phyloP scores from a whole-genome alignment of 2,113 vertebrate genomes.

The Mormyrus lacerda region DNA sequence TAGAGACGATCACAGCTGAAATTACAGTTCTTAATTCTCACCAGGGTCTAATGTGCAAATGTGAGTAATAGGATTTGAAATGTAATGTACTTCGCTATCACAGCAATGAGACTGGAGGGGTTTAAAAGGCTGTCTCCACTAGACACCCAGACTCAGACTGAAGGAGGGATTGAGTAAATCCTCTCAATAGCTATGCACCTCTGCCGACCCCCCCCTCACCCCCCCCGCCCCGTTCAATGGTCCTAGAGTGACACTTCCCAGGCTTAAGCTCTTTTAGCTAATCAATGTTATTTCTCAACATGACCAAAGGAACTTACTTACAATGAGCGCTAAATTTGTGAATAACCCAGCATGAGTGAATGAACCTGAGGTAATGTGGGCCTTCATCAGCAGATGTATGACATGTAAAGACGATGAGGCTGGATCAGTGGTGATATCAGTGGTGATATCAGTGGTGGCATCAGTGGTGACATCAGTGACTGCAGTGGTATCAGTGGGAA shows the following conservation, averaged over 20 bases:
- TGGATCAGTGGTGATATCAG: background rate
- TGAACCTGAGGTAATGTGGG: background rate
- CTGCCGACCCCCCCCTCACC: background rate
- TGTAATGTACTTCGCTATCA: background rate
- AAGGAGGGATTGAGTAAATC: background rate
- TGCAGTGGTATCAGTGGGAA: background rate
- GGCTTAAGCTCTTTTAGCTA: background rate
- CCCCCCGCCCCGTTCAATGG: background rate
- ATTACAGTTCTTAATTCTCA: constrained; percentile 5
- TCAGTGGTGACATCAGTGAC: background rate
- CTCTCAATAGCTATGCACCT: background rate
- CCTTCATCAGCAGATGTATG: background rate
- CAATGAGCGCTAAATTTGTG: background rate
- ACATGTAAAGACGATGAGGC: background rate
- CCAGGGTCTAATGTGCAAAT: background rate
- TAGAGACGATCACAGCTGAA: background rate
- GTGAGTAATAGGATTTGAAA: constrained; percentile 18
- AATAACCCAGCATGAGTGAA: background rate
- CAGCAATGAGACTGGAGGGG: background rate
- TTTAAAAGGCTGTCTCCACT: background rate
- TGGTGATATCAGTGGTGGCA: background rate
- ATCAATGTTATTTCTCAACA: background rate
- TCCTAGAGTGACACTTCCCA: background rate
- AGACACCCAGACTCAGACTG: background rate
- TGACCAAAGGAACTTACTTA: background rate